These are phyloP conservation scores for Geotria australis DNA, from an alignment of 2,797 vertebrate genomes.

Conservation along the genomic window DNA sequence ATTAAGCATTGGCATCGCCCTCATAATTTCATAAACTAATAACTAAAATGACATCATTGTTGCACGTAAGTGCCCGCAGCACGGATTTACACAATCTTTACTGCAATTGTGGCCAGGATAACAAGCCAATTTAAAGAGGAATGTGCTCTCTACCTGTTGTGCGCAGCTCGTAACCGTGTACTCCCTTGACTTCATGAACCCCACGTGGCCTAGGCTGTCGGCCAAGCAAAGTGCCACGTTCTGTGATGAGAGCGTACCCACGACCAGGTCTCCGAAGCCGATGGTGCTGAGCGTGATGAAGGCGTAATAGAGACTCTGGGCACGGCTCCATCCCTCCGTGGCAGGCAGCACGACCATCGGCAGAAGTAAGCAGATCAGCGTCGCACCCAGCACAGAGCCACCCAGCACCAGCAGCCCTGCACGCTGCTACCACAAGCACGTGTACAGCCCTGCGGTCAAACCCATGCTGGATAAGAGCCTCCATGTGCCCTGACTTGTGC, in stretches of 20 bases:
- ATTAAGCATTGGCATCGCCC: too few species aligned
- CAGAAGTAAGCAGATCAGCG: conserved; percentile 35
- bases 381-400: conserved; percentile 11
- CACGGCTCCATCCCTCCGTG: conserved; percentile 45
- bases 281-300: conserved; percentile 78
- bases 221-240: not conserved
- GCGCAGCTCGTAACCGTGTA: conserved; percentile 1
- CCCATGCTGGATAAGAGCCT: too few species aligned
- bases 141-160: conserved; percentile 3
- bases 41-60: too few species aligned
- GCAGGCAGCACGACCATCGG: conserved; percentile 35
- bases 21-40: too few species aligned
- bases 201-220: too few species aligned
- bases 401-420: too few species aligned
- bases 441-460: too few species aligned
- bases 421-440: too few species aligned
- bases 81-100: too few species aligned
- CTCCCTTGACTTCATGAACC: not conserved
- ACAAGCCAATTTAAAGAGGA: not conserved
- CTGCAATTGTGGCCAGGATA: too few species aligned
- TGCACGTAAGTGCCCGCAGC: too few species aligned
- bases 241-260: conserved; percentile 17
- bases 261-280: conserved; percentile 62
- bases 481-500: too few species aligned
- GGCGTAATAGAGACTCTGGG: conserved; percentile 53